Conservation (phyloP, 2,113 vertebrate species). For the Phyllopteryx taeniolatus region DNA sequence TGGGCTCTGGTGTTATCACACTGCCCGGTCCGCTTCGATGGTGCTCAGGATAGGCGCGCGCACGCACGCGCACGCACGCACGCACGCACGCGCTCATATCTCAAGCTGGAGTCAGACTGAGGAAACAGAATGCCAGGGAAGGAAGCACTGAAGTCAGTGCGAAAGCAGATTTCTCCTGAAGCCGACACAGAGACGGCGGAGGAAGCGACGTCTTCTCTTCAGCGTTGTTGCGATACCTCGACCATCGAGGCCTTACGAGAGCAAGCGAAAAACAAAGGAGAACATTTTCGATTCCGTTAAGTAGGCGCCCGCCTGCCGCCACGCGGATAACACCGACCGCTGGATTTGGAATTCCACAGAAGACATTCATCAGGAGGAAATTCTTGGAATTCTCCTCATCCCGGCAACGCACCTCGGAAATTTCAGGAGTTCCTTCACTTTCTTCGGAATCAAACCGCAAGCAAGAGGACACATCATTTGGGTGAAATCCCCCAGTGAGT, state of each 20-base stretch:
- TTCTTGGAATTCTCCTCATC: conserved; percentile 50
- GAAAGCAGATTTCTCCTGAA: conserved; percentile 47
- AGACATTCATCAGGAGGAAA: conserved; percentile 43
- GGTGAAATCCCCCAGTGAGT: conserved; percentile 43
- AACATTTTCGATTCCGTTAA: background rate
- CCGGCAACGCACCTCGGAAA: conserved; percentile 20
- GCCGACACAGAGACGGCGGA: conserved; percentile 12
- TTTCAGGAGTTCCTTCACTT: conserved; percentile 28
- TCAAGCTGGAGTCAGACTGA: conserved; percentile 50
- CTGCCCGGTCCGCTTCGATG: conserved; percentile 32
- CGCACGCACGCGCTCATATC: conserved; percentile 41
- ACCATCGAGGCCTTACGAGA: background rate
- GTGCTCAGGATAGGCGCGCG: conserved; percentile 50
- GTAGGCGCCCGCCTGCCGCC: background rate
- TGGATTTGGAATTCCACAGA: conserved; percentile 22
- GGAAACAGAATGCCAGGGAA: conserved; percentile 69
- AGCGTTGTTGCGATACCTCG: background rate
- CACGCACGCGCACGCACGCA: conserved; percentile 1
- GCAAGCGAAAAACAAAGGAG: background rate
- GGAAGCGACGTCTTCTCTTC: conserved; percentile 2
- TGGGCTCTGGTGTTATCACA: conserved; percentile 52
- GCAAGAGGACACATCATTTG: conserved; percentile 11
- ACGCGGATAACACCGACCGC: conserved; percentile 6
- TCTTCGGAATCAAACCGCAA: conserved; percentile 7
- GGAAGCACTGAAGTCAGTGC: conserved; percentile 58